Conservation (phyloP, 2,797 vertebrate genomes). For the Trichosurus vulpecula region DNA sequence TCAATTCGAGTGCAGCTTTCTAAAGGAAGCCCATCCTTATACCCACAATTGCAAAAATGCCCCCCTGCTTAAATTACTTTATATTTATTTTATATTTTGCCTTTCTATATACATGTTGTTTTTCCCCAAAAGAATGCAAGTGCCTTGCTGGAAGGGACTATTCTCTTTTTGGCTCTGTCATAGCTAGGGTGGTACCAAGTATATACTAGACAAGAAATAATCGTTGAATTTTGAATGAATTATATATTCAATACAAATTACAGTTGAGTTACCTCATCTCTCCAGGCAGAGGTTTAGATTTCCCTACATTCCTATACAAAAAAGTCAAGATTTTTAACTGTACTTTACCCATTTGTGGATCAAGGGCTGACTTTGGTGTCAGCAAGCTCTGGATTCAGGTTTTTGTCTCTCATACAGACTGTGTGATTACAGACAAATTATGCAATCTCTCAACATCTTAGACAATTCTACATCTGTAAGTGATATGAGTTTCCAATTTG, state of each 20-base stretch:
- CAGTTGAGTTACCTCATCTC: not conserved
- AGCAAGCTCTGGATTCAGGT: not conserved
- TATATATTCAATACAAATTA: not conserved
- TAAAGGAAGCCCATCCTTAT: not conserved
- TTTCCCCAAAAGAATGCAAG: not conserved
- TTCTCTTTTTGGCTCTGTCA: not conserved
- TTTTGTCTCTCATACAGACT: not conserved
- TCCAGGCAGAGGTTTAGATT: not conserved
- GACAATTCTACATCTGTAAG: not conserved
- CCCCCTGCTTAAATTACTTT: not conserved
- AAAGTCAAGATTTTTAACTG: not conserved
- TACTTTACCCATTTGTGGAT: not conserved
- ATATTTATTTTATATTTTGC: not conserved
- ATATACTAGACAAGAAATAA: not conserved
- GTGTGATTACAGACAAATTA: not conserved
- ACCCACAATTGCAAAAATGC: not conserved
- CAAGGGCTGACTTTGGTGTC: not conserved
- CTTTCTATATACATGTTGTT: not conserved
- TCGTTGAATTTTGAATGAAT: not conserved
- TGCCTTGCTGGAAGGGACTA: not conserved
- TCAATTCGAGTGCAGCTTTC: not conserved
- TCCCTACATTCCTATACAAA: not conserved
- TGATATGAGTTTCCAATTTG: not conserved
- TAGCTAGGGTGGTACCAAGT: not conserved
- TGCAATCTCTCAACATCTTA: not conserved